These are phyloP conservation scores for Pangasius mekongensis DNA, from an alignment of 2,797 vertebrate genomes.

Conservation along the genomic window DNA sequence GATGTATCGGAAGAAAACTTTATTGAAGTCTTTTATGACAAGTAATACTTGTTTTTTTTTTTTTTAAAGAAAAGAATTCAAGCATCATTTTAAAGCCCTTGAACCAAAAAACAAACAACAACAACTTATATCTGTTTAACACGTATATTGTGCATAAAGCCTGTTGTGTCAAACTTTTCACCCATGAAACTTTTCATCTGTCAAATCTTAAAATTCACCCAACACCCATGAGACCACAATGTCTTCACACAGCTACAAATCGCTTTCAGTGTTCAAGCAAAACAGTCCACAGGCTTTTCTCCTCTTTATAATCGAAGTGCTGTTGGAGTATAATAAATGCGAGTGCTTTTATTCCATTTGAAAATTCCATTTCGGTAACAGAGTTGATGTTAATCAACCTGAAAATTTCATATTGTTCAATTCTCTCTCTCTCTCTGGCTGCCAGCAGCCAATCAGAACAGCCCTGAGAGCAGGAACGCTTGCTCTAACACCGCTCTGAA, in stretches of 20 bases:
- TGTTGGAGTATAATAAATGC: background rate
- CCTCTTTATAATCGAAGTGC: background rate
- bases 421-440: background rate
- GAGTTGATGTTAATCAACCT: background rate
- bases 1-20: background rate
- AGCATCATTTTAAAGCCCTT: conserved; percentile 26
- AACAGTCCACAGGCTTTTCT: background rate
- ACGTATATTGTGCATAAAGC: background rate
- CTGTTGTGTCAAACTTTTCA: background rate
- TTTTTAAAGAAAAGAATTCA: background rate
- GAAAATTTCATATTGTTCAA: background rate
- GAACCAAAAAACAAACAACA: background rate
- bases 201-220: background rate
- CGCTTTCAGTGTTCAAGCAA: background rate
- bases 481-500: background rate
- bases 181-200: background rate
- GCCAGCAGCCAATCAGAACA: conserved; percentile 8
- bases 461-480: background rate
- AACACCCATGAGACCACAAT: background rate
- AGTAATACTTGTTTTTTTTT: background rate
- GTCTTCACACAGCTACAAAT: background rate
- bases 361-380: background rate
- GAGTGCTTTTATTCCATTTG: too few species aligned
- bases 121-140: background rate
- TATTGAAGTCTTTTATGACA: conserved; percentile 18